Evolutionary conservation across 2,113 vertebrate genomes (phyloP).

Genomic region (Rana temporaria): DNA sequence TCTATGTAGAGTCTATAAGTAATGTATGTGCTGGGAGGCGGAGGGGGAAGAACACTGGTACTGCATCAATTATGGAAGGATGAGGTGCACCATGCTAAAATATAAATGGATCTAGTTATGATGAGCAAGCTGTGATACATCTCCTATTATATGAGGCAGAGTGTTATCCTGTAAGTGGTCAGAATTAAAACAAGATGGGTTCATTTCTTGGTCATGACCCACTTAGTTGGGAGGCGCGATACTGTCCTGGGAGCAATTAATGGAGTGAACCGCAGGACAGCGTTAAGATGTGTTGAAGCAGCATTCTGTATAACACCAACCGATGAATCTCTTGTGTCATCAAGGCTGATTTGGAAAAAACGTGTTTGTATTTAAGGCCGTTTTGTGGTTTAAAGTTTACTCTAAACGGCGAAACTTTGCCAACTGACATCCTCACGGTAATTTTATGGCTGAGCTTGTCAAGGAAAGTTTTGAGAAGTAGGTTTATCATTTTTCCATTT

Average conservation of each 20-base stretch:
- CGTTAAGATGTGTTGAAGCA: slow-evolving; percentile 33
- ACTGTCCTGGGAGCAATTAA: slow-evolving; percentile 53
- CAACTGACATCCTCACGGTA: background rate
- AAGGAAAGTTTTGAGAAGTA: background rate
- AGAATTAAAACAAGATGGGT: slow-evolving; percentile 52
- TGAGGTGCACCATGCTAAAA: slow-evolving; percentile 1
- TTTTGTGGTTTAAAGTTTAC: slow-evolving; percentile 1
- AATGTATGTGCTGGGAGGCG: slow-evolving; percentile 16
- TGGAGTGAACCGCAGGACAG: slow-evolving; percentile 51
- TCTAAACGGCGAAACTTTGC: background rate
- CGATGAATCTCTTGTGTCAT: slow-evolving; percentile 10
- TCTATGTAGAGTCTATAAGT: slow-evolving; percentile 8
- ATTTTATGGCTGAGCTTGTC: background rate
- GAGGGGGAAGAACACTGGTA: slow-evolving; percentile 30
- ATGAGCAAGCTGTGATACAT: slow-evolving; percentile 30
- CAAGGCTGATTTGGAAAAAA: background rate
- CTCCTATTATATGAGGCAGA: slow-evolving; percentile 10
- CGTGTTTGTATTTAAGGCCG: slow-evolving; percentile 9
- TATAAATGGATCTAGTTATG: slow-evolving; percentile 28
- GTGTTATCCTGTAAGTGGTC: slow-evolving; percentile 44
- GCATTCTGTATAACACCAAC: slow-evolving; percentile 17
- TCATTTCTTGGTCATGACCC: slow-evolving; percentile 56
- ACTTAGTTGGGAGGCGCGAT: slow-evolving; percentile 45
- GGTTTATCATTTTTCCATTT: background rate
- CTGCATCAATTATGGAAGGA: slow-evolving; percentile 26